Base-by-base conservation (phyloP, 23 tunicate genomes). In the Halocynthia roretzi region DNA sequence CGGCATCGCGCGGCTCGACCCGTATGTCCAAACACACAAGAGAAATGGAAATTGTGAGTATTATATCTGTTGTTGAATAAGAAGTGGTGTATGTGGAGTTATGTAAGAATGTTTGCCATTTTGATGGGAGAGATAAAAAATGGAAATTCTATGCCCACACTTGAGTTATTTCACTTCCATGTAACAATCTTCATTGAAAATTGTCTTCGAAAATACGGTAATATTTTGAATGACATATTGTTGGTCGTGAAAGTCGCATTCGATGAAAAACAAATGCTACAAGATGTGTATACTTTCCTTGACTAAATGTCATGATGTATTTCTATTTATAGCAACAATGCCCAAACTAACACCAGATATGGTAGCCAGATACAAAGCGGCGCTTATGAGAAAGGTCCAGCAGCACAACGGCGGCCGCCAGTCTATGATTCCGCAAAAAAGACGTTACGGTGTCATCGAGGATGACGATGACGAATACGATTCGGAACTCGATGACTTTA, bases 401-500 rank as follows among this genome's bases (percentile, higher is more conserved):
- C 78, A 22, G 31, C 14, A 10, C 8, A 11, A 11, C 8, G 17
- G 14, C 23, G 64, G 56, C 23, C 75, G n/a, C 53, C 53, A 19
- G 12, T 2, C 12, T 2, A 19, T 31, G 5, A 62, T 64, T 21
- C 61, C 62, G 19, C 72, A 67, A 71, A 62, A 65, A 50, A 61
- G 80, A 8, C 15, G 82, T 14, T 83, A 86, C 65, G 76, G 64
- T 10, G 84, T 81, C 56, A 57, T 56, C 40, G 75, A 54, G 52
- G 87, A 77, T 64, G 77, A 80, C 17, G 84, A 80, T 10, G 97
- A 90, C 72, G 97, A 90, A 70, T 90, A 85, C 54, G 97, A 90
- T 71, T 72, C 97, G 12, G 97, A 90, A 10, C 69, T 90, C 86
- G 90, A 85, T 7, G 97, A 80, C 9, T 90, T 90, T 71, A 90